Percentiles rank a stretch among this genome's conserved stretches.
phyloP scores from a whole-genome alignment of 2,113 vertebrate species.

The Loxodonta africana region DNA sequence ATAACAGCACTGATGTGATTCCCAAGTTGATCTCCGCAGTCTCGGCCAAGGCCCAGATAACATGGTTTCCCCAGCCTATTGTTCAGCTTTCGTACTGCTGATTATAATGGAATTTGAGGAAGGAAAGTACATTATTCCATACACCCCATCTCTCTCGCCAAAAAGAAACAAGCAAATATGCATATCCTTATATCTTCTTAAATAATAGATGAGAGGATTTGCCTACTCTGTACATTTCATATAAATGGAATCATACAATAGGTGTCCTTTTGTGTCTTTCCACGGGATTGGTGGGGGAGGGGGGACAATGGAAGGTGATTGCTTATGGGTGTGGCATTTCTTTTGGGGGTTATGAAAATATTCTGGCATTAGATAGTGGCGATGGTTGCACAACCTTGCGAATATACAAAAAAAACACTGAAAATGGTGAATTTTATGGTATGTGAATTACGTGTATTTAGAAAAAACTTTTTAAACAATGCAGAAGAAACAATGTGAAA shows the following conservation, averaged over 20 bases:
- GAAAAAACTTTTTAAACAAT: not conserved
- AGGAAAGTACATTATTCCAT: not conserved
- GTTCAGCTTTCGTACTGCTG: not conserved
- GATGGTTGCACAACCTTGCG: too few relatives aligned
- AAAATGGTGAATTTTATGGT: too few relatives aligned
- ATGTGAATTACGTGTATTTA: not conserved
- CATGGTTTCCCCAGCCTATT: not conserved
- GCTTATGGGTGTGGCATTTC: not conserved
- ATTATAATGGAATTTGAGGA: not conserved
- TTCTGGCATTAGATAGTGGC: too few relatives aligned
- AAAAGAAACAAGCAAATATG: not conserved
- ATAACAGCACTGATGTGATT: not conserved
- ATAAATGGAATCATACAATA: not conserved
- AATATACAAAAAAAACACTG: too few relatives aligned
- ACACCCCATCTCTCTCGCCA: not conserved
- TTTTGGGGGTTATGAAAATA: too few relatives aligned
- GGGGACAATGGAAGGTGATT: not conserved
- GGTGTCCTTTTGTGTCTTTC: not conserved
- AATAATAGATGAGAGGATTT: not conserved
- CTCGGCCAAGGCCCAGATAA: not conserved
- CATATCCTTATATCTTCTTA: not conserved
- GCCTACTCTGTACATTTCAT: too few relatives aligned
- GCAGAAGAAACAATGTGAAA: not conserved
- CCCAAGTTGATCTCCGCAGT: not conserved
- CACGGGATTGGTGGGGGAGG: rapidly evolving